Evolutionary conservation across 1,140 invertebrate species (phyloP), one percentile per base, ranked within the genome.

Genomic region (Araneus ventricosus): DNA sequence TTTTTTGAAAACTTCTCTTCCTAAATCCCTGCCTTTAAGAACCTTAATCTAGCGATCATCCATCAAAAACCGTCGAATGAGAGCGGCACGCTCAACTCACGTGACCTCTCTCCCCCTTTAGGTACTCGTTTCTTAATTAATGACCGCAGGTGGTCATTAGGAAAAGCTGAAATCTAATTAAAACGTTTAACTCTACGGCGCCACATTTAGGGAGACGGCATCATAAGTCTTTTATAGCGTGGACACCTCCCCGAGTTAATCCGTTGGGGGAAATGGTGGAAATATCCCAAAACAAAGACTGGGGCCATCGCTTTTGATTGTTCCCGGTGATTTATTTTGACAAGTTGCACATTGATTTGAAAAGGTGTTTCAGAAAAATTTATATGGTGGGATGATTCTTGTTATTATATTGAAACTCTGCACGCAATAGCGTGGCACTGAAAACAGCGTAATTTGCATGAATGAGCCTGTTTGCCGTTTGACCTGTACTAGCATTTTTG

Each of bases 121-220:
- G 59, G 85, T 88, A 70, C 88, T 80, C 88, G 67, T 92, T 80
- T 39, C 80, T 86, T 84, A 92, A 92, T 92, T 85, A 92, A 85
- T 59, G 90, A 92, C 80, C 82, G 90, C 90, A 92, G 90, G 90
- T 92, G 90, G 90, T 92, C 90, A 92, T 92, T 92, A 92, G 61
- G 27, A 52, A 63, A 67, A 90, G 70, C 75, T 52, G 82, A 92
- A 92, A 92, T 84, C 90, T 92, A 92, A 92, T 92, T 92, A 90
- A 90, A 90, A 90, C 88, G 75, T 90, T 90, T 90, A 79, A 82
- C 75, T 39, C 30, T 14, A 34, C 34, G 86, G 59, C 86, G 86
- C 67, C 67, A 75, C 67, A 34, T 75, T 75, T 75, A 75, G 67
- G 27, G 17, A 75, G 67, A 22, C 61, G 86, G 86, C 61, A 59